Base-by-base conservation (phyloP, 2,888 invertebrate genomes). In the Pogonocherus hispidulus region DNA sequence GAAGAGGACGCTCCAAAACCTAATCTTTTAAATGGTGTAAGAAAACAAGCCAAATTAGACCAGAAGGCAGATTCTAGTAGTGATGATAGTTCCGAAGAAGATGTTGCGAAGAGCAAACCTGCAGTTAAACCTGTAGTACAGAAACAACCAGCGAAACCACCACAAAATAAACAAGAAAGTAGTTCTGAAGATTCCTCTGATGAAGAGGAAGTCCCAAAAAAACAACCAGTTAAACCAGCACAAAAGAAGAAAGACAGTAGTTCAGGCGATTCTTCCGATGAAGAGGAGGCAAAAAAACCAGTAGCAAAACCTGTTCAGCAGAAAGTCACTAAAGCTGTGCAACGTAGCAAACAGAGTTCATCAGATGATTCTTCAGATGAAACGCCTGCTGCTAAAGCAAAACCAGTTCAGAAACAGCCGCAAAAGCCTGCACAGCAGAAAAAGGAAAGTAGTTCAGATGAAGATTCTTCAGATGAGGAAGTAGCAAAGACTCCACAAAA, bases 331-430 rank as follows among this genome's bases (percentile, higher is more conserved):
- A 55, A 64, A 27, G 46, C n/a, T n/a, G n/a, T n/a, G n/a, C n/a
- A n/a, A n/a, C n/a, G n/a, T n/a, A n/a, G n/a, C n/a, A 84, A 85
- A 37, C 85, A 85, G 46, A 80, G 80, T 63, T 86, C 86, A 62
- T 86, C 85, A 37, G 84, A 84, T 65, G 86, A 85, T 11, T 84
- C 83, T 63, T 83, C 83, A 78, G 86, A 85, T 9, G 54, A 55
- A 37, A 37, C 35, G 11, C 70, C 74, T 37, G 75, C 71, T 32
- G 27, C 9, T 22, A 11, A n/a, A 11, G 2, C 27, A 16, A 52
- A 52, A 52, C 52, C 52, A n/a, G 32, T 52, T 14, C 27, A 52
- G 18, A 22, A 51, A 37, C 49, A 65, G 22, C 11, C 4, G 64
- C 44, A 56, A 46, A 49, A 1, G 59, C 14, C 1, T 1, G 49